Conservation (phyloP, 2,113 vertebrate genomes). For the Tupaia tana region DNA sequence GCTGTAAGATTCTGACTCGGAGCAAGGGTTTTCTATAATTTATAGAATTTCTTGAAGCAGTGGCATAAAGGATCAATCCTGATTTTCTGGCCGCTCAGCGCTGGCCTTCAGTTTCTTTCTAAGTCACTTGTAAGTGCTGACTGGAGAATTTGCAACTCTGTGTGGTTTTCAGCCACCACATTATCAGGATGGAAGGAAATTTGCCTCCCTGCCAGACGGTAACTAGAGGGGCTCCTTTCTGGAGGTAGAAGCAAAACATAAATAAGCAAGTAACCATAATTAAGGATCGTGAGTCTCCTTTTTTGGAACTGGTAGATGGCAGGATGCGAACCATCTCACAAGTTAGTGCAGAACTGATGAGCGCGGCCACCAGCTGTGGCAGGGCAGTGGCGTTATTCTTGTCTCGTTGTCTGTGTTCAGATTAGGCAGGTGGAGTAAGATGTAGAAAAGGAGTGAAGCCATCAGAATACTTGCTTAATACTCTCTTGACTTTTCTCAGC, state of each 20-base stretch:
- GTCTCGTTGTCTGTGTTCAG: neutral
- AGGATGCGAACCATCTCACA: accelerated
- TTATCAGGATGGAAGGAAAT: neutral
- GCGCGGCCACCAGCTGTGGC: neutral
- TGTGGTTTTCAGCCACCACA: neutral
- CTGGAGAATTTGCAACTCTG: neutral
- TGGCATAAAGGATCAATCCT: neutral
- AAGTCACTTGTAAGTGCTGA: neutral
- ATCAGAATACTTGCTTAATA: neutral
- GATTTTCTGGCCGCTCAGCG: neutral
- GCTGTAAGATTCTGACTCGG: neutral
- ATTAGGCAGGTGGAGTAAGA: neutral
- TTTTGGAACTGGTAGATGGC: neutral
- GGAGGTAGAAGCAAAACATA: neutral
- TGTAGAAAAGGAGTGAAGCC: neutral
- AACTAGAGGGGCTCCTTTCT: neutral
- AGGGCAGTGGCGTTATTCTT: neutral
- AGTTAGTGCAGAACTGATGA: accelerated
- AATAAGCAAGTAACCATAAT: neutral
- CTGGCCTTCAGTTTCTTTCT: neutral
- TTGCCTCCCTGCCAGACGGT: neutral
- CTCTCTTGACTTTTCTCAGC: neutral
- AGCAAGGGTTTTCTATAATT: neutral
- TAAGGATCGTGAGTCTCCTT: neutral
- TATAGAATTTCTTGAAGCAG: neutral